phyloP scores from a whole-genome alignment of 1,140 invertebrate species.

The Maconellicoccus hirsutus region DNA sequence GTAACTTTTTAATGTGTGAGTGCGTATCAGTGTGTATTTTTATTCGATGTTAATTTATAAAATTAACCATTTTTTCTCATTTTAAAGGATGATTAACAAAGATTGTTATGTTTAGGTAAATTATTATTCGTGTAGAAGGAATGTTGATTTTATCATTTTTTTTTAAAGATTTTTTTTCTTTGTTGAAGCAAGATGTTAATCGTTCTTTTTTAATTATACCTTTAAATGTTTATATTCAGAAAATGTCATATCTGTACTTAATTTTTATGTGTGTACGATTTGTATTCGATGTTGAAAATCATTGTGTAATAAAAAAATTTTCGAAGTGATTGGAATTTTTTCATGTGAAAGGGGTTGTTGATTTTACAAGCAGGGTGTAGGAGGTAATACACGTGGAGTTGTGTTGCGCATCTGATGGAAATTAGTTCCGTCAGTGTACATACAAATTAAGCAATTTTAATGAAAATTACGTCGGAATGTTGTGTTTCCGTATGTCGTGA shows the following conservation, averaged over 20 bases:
- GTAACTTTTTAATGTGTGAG: slow-evolving; percentile 10
- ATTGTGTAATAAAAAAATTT: slow-evolving; percentile 22
- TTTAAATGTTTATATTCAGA: slow-evolving; percentile 21
- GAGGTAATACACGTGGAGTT: too few species aligned
- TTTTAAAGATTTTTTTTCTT: not conserved
- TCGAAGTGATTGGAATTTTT: too few species aligned
- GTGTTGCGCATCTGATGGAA: too few species aligned
- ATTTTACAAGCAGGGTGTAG: too few species aligned
- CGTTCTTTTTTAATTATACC: slow-evolving; percentile 12
- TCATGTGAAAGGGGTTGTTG: too few species aligned
- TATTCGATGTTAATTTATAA: slow-evolving; percentile 14
- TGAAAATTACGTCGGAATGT: too few species aligned
- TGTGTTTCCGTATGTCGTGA: too few species aligned
- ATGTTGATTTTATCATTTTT: not conserved
- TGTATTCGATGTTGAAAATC: slow-evolving; percentile 20
- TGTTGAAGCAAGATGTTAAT: slow-evolving; percentile 12
- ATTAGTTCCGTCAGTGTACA: too few species aligned
- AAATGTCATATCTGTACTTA: slow-evolving; percentile 22
- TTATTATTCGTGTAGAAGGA: not conserved
- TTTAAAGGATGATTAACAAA: slow-evolving; percentile 15
- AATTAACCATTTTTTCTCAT: not conserved
- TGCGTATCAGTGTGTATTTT: slow-evolving; percentile 16
- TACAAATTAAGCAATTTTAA: too few species aligned
- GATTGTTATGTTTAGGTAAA: not conserved
- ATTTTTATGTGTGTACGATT: slow-evolving; percentile 22